phyloP scores from a whole-genome alignment of 2,797 vertebrate genomes.

The Enteromius mattozi region DNA sequence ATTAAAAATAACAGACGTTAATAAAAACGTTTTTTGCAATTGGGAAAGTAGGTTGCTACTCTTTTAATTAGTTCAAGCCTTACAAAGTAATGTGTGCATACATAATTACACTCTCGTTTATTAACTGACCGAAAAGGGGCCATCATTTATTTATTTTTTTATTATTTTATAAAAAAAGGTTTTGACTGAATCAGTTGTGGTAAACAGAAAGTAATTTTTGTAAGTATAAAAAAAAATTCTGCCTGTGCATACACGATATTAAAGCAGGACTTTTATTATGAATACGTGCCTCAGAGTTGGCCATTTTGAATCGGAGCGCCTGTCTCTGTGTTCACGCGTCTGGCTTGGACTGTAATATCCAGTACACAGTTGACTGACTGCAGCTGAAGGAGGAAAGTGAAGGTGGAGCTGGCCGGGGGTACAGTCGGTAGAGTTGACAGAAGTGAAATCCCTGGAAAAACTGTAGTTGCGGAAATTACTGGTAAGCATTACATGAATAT shows the following conservation, averaged over 20 bases:
- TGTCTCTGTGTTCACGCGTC: conserved; percentile 34
- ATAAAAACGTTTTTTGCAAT: background rate
- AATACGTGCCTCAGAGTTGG: background rate
- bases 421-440: conserved; percentile 2
- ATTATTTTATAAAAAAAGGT: background rate
- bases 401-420: conserved; percentile 16
- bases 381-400: conserved; percentile 9
- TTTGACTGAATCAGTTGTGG: background rate
- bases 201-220: background rate
- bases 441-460: conserved; percentile 18
- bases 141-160: background rate
- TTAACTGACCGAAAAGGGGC: background rate
- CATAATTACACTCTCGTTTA: background rate
- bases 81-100: background rate
- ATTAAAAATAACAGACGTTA: background rate
- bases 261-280: conserved; percentile 26
- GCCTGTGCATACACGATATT: background rate
- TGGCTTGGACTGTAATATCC: background rate
- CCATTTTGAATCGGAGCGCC: background rate
- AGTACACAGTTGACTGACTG: background rate
- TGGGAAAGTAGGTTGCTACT: background rate
- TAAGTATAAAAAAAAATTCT: background rate
- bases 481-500: background rate
- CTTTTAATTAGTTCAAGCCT: background rate
- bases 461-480: background rate